These are phyloP conservation scores for Aurelia sp. DNA, from an alignment of 30 jellyfish, hydroid and myxozoan species.

Conservation along the genomic window DNA sequence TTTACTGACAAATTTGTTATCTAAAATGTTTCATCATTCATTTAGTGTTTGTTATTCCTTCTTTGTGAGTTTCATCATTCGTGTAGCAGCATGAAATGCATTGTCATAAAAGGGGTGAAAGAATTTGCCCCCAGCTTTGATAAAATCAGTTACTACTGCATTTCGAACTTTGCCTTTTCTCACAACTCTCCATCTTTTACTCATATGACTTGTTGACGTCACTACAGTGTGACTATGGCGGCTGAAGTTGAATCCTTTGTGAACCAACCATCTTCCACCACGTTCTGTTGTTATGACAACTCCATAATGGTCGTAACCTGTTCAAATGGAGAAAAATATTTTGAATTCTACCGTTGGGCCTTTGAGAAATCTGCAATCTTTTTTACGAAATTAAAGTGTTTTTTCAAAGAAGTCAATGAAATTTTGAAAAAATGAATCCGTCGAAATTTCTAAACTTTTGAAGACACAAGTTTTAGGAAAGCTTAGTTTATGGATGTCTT, in stretches of 20 bases:
- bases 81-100: constrained; percentile 56
- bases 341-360: too few relatives aligned
- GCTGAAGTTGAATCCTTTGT: constrained; percentile 55
- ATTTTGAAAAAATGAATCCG: neutral
- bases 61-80: constrained; percentile 53
- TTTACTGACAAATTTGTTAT: too few relatives aligned
- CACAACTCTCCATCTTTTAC: constrained; percentile 36
- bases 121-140: constrained; percentile 28
- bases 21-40: too few relatives aligned
- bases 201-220: constrained; percentile 42
- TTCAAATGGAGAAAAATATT: neutral
- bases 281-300: constrained; percentile 51
- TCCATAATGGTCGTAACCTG: constrained; percentile 66
- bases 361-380: too few relatives aligned
- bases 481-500: too few relatives aligned
- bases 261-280: constrained; percentile 64
- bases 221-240: constrained; percentile 30
- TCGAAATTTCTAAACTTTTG: neutral
- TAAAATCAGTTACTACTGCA: constrained; percentile 25
- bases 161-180: constrained; percentile 7
- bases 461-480: neutral
- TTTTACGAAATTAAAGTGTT: neutral
- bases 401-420: neutral
- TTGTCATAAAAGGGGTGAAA: constrained; percentile 57
- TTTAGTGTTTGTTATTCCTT: neutral